Conservation (phyloP, 2,113 vertebrate species). For the Psephotus haematonotus region DNA sequence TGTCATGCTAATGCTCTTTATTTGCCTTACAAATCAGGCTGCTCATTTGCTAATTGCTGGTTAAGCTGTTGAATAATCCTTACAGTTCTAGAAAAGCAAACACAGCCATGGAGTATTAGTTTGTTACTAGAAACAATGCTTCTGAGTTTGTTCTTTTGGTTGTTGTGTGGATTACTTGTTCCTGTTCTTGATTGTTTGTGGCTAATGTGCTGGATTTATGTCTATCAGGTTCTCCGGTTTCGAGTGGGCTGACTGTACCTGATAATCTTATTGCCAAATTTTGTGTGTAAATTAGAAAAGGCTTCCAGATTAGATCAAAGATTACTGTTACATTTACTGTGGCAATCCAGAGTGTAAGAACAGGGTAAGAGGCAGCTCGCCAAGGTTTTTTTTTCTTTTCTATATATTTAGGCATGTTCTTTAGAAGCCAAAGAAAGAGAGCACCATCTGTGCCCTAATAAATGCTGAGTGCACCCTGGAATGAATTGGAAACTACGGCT, state of each 20-base stretch:
- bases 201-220: not conserved
- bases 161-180: not conserved
- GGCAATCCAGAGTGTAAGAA: not conserved
- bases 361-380: not conserved
- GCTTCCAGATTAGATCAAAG: conserved; percentile 23
- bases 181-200: fast-evolving
- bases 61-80: not conserved
- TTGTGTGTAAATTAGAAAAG: not conserved
- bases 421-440: not conserved
- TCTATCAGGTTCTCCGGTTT: not conserved
- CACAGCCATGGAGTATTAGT: not conserved
- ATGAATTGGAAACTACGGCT: not conserved
- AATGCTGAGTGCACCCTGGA: not conserved
- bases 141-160: not conserved
- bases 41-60: not conserved
- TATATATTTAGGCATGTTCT: conserved; percentile 8
- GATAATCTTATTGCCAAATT: conserved; percentile 18
- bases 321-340: conserved; percentile 24
- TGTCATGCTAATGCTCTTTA: not conserved
- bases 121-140: not conserved
- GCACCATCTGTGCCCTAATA: conserved; percentile 27
- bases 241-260: not conserved
- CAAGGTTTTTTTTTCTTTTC: not conserved
- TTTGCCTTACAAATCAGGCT: not conserved
- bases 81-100: not conserved